These are phyloP conservation scores for Cephalopachus bancanus DNA, from an alignment of 2,797 vertebrate species.

Conservation along the genomic window DNA sequence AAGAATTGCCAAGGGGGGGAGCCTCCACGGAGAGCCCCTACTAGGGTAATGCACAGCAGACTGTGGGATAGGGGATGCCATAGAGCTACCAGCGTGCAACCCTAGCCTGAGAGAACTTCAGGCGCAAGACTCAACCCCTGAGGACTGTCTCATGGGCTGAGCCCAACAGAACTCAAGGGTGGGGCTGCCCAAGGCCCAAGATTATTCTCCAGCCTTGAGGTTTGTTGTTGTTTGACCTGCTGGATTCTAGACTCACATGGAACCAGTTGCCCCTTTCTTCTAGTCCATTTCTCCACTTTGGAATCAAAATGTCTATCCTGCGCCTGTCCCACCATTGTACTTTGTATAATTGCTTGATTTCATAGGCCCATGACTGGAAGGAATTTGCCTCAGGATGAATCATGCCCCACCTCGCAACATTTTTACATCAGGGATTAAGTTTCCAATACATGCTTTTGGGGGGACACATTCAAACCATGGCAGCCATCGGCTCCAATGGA, in stretches of 20 bases:
- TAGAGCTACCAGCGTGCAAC: neutral
- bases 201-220: no score
- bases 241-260: no score
- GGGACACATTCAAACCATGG: neutral
- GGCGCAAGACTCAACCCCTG: neutral
- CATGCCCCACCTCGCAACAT: no score
- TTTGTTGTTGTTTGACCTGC: no score
- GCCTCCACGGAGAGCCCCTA: neutral
- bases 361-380: neutral
- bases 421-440: no score
- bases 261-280: no score
- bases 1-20: neutral
- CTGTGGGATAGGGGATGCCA: neutral
- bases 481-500: no score
- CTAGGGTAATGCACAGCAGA: neutral
- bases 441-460: no score
- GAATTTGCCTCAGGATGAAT: neutral
- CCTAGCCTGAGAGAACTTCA: neutral
- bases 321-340: neutral
- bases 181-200: neutral
- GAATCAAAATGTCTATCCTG: neutral
- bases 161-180: neutral
- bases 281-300: neutral
- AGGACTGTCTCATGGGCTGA: neutral
- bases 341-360: neutral